Base-by-base conservation (phyloP, 2,113 vertebrate species). In the Proteles cristata region DNA sequence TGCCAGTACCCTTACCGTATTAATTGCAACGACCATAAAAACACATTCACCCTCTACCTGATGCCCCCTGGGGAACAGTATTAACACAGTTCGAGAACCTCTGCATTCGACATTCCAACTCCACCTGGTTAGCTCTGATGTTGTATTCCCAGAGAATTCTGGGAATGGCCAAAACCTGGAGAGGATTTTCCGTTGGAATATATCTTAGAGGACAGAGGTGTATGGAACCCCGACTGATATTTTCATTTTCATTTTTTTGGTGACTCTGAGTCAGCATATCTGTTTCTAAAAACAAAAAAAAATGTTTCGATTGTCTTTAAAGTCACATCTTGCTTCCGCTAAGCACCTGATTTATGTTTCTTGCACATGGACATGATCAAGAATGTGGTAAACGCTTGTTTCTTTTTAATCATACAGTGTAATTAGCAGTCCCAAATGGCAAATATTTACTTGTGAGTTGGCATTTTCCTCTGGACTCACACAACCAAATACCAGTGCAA, bases 371-470 rank as follows among this genome's bases (percentile, higher is more conserved):
- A 58, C 58, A 19, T 66, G 7, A 31, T 81, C 65, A n/a, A 80
- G 83, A 50, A 81, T 88, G 61, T 58, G 93, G 88, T 63, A 69
- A 92, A 92, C 2, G 2, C 35, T 85, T 93, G 28, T 39, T 45
- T 96, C 31, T 87, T 69, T 95, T 33, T 23, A 58, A 86, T 73
- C 89, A 48, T 90, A 21, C 69, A 77, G 80, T 11, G 11, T 33
- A 88, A 71, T 94, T 77, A 85, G n/a, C 77, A 77, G 68, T 68
- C 79, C 66, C 69, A 97, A 71, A n/a, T 11, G 79, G 25, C 90
- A 95, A 94, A 96, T 88, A 94, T 94, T 96, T 85, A 86, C 77
- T 73, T 81, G 33, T 73, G 82, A 93, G 16, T 28, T 90, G 74
- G 31, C 25, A 33, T 82, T 90, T 77, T 95, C 53, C 77, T 91